A percentile compares a stretch with the other conserved stretches of the same genome.
Evolutionary conservation across 2,797 vertebrate species (phyloP).

Genomic region (Micrastur ruficollis): DNA sequence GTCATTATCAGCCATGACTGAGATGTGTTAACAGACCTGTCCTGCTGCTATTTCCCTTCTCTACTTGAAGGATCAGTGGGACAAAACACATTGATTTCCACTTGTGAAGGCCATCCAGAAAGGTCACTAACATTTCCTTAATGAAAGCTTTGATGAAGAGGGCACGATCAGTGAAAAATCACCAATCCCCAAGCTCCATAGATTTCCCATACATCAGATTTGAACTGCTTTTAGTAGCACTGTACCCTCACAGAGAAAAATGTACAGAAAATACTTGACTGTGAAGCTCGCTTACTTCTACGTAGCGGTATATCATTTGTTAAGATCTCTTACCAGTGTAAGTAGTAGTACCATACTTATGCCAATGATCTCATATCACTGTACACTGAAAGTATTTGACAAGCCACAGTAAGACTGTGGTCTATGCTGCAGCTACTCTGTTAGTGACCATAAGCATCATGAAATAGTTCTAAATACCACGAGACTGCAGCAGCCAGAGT

Average conservation of each 20-base stretch:
- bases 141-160: background rate
- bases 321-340: background rate
- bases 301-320: fast-evolving
- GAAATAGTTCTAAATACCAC: background rate
- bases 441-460: background rate
- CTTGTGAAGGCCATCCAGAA: background rate
- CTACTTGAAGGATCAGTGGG: background rate
- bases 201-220: background rate
- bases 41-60: background rate
- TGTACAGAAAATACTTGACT: background rate
- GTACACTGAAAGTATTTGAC: background rate
- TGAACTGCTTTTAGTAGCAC: background rate
- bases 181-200: background rate
- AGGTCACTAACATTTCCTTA: background rate
- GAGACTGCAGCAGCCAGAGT: background rate
- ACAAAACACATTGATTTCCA: background rate
- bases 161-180: background rate
- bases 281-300: background rate
- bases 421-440: background rate
- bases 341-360: background rate
- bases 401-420: background rate
- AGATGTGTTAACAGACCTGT: background rate
- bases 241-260: background rate
- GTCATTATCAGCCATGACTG: background rate
- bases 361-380: fast-evolving